Conservation (phyloP, 2,888 invertebrate species). For the Xestia c-nigrum region DNA sequence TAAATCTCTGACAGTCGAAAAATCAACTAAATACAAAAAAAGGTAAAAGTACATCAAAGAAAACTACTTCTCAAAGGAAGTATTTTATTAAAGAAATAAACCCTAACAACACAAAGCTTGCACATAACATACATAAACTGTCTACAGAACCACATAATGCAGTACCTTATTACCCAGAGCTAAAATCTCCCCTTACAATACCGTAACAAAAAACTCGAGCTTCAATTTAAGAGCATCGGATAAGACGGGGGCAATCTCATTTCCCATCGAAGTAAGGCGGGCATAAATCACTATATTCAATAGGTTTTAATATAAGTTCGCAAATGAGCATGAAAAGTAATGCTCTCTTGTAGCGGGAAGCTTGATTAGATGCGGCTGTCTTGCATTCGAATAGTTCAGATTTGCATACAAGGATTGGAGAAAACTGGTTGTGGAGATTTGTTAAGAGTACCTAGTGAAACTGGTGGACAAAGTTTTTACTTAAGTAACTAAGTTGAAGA, state of each 20-base stretch:
- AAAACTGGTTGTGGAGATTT: background rate
- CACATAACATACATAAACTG: slow-evolving; percentile 15
- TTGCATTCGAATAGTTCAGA: slow-evolving; percentile 71
- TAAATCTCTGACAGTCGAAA: no score
- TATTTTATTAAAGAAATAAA: background rate
- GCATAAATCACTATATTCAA: slow-evolving; percentile 72
- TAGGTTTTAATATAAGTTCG: slow-evolving; percentile 67
- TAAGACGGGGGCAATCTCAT: slow-evolving; percentile 61
- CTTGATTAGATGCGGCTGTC: slow-evolving; percentile 68
- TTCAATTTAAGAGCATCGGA: slow-evolving; percentile 62
- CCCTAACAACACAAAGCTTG: background rate
- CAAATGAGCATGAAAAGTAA: slow-evolving; percentile 57
- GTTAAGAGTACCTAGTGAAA: background rate
- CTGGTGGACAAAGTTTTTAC: background rate
- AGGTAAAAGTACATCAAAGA: background rate
- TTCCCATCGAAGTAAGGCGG: slow-evolving; percentile 58
- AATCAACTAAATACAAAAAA: background rate
- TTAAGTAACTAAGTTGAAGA: background rate
- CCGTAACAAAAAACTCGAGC: slow-evolving; percentile 57
- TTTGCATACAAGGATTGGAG: slow-evolving; percentile 63
- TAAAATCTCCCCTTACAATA: slow-evolving; percentile 55
- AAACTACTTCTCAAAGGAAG: background rate
- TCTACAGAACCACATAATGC: slow-evolving; percentile 20
- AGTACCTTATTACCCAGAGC: slow-evolving; percentile 49
- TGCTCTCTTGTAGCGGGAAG: slow-evolving; percentile 40